These are phyloP conservation scores for Sebastes goodei DNA, from an alignment of 2,797 vertebrate genomes.

Conservation along the genomic window DNA sequence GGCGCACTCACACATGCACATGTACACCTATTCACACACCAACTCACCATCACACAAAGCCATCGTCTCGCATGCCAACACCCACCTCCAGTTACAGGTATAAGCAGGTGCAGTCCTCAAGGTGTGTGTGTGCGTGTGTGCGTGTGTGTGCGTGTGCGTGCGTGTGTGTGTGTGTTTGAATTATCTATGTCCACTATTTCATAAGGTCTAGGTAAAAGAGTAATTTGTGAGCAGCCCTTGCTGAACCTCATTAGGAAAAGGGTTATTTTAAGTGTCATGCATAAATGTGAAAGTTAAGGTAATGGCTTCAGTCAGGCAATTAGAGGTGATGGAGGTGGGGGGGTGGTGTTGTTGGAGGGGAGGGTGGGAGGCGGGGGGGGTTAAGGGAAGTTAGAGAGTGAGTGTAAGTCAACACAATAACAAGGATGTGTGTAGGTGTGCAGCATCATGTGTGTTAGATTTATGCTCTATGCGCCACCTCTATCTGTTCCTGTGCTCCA, in stretches of 20 bases:
- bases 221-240: slow-evolving; percentile 29
- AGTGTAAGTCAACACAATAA: slow-evolving; percentile 39
- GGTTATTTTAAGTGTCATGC: slow-evolving; percentile 50
- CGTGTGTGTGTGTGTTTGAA: not conserved
- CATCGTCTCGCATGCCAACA: not conserved
- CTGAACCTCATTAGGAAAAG: slow-evolving; percentile 50
- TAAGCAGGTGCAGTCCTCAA: slow-evolving; percentile 13
- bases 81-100: slow-evolving; percentile 45
- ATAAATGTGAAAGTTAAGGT: slow-evolving; percentile 55
- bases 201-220: slow-evolving; percentile 11
- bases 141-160: not conserved
- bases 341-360: not conserved
- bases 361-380: not conserved
- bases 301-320: slow-evolving; percentile 55
- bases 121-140: not conserved
- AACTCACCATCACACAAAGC: slow-evolving; percentile 12
- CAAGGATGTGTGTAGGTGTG: slow-evolving; percentile 37
- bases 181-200: slow-evolving; percentile 2
- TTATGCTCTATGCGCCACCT: slow-evolving; percentile 45
- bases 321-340: slow-evolving; percentile 23
- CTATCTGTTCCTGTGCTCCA: slow-evolving; percentile 53
- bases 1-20: slow-evolving; percentile 7
- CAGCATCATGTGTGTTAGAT: slow-evolving; percentile 28
- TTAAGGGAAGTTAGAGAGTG: slow-evolving; percentile 46
- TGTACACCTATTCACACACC: not conserved